These are phyloP conservation scores for Leptodactylus fuscus DNA, from an alignment of 2,113 vertebrate species.

Conservation along the genomic window DNA sequence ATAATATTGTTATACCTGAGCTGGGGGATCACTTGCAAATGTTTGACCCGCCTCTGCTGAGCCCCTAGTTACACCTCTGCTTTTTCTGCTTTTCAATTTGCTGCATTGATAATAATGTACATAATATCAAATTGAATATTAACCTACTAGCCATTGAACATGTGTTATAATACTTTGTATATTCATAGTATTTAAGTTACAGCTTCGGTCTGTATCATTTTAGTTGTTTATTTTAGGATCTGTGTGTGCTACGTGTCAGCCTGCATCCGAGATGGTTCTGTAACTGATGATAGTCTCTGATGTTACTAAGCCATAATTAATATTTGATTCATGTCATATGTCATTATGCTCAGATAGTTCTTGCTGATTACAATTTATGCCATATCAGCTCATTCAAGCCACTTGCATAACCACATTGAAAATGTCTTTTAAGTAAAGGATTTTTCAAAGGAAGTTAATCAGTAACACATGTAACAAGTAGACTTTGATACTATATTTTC, in stretches of 20 bases:
- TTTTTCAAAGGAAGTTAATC: conserved; percentile 37
- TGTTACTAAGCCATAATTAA: conserved; percentile 11
- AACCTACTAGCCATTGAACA: no score
- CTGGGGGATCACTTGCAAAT: no score
- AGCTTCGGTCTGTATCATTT: not conserved
- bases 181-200: not conserved
- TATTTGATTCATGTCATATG: conserved; percentile 27
- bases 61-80: no score
- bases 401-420: conserved; percentile 18
- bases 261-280: not conserved
- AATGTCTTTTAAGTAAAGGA: conserved; percentile 2
- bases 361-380: conserved; percentile 18
- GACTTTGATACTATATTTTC: conserved; percentile 24
- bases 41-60: no score
- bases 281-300: not conserved
- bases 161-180: not conserved
- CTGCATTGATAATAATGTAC: no score
- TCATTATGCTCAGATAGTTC: not conserved
- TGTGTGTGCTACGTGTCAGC: not conserved
- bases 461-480: conserved; percentile 31
- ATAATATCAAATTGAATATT: no score
- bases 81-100: no score
- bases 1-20: no score
- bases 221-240: not conserved
- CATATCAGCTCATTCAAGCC: conserved; percentile 7